phyloP scores from a whole-genome alignment of 2,888 invertebrate genomes.

The Brachypterus glaber region DNA sequence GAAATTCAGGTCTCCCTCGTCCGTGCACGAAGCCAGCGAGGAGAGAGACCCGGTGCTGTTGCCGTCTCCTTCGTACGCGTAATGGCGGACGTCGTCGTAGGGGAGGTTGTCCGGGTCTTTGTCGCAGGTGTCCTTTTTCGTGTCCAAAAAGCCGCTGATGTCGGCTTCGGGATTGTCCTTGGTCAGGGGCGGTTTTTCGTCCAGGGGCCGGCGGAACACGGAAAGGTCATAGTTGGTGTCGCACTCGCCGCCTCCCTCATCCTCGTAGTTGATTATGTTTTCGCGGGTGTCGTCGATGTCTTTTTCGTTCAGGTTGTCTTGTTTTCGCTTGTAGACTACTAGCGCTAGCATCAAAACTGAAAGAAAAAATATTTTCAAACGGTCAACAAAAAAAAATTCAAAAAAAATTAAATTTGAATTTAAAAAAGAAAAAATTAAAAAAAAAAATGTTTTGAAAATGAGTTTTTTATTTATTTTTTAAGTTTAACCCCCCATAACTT shows the following conservation, averaged over 20 bases:
- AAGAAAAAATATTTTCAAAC: neutral
- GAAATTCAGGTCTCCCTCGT: constrained; percentile 68
- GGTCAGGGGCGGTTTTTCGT: constrained; percentile 34
- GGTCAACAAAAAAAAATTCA: neutral
- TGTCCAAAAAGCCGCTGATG: constrained; percentile 82
- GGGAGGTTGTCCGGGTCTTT: constrained; percentile 86
- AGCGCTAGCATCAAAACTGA: constrained; percentile 77
- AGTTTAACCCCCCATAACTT: too few relatives aligned
- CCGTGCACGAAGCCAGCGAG: constrained; percentile 71
- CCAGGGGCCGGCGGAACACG: constrained; percentile 48
- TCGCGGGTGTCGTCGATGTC: constrained; percentile 94
- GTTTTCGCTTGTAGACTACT: constrained; percentile 78
- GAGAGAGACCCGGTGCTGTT: constrained; percentile 86
- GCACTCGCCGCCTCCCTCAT: constrained; percentile 97
- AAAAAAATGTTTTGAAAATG: too few relatives aligned
- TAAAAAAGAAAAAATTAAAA: too few relatives aligned
- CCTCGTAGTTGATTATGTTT: constrained; percentile 95
- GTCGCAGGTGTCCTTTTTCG: constrained; percentile 83
- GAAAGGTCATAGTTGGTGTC: constrained; percentile 89
- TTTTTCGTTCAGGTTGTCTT: constrained; percentile 79
- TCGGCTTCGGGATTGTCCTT: constrained; percentile 55
- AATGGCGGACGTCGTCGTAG: constrained; percentile 93
- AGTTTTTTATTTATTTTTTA: too few relatives aligned
- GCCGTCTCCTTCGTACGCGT: constrained; percentile 95
- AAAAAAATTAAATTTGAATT: neutral